These are phyloP conservation scores for Pectinophora gossypiella DNA, from an alignment of 1,140 invertebrate genomes.

Conservation along the genomic window DNA sequence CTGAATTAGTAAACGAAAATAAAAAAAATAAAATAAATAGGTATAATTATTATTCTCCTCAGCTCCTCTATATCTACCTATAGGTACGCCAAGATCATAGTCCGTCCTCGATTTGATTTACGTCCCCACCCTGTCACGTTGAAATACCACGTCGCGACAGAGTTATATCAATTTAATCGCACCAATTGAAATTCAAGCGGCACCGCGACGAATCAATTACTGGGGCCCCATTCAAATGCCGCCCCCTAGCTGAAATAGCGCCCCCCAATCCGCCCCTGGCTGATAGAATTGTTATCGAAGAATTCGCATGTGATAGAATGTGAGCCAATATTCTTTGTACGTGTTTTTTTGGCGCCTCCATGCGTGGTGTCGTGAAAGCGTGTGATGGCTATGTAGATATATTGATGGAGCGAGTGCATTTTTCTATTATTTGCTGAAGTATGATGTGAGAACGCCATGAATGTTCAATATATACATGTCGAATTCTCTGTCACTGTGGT, in stretches of 20 bases:
- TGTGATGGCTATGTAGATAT: too few relatives aligned
- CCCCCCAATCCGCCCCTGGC: constrained; percentile 21
- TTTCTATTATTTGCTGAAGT: too few relatives aligned
- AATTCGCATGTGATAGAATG: constrained; percentile 67
- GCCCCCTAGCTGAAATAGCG: constrained; percentile 52
- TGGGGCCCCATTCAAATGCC: constrained; percentile 39
- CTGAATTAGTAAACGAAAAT: too few relatives aligned
- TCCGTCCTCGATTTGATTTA: constrained; percentile 40
- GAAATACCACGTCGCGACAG: constrained; percentile 17
- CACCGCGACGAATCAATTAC: constrained; percentile 64
- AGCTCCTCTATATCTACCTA: background rate
- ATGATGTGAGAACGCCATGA: too few relatives aligned
- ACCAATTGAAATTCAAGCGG: constrained; percentile 61
- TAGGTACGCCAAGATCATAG: background rate
- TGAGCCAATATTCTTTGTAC: constrained; percentile 42
- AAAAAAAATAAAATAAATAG: too few relatives aligned
- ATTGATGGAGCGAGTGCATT: too few relatives aligned
- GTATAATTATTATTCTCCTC: too few relatives aligned
- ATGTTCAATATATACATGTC: too few relatives aligned
- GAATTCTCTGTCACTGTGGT: too few relatives aligned
- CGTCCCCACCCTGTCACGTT: constrained; percentile 22
- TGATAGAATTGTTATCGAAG: constrained; percentile 64
- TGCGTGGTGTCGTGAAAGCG: too few relatives aligned
- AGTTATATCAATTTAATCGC: constrained; percentile 62
- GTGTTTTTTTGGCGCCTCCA: constrained; percentile 10